phyloP scores from a whole-genome alignment of 2,797 vertebrate genomes.

The Gobio occitaniae region DNA sequence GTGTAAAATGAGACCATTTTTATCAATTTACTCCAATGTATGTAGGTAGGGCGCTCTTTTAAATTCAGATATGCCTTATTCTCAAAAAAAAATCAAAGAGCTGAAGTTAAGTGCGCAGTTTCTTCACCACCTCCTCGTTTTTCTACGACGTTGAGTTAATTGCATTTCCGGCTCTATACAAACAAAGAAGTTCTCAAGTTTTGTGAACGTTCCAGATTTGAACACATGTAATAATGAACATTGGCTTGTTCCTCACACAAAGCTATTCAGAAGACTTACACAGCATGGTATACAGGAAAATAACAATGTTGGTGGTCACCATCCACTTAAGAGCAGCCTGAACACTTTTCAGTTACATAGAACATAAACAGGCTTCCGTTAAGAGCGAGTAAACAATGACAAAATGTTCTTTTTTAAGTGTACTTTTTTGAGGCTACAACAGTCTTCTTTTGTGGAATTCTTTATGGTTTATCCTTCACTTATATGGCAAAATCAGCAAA shows the following conservation, averaged over 20 bases:
- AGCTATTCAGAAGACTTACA: background rate
- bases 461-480: background rate
- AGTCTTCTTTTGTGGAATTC: background rate
- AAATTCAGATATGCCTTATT: too few species aligned
- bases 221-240: background rate
- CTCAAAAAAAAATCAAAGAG: too few species aligned
- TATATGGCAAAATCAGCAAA: background rate
- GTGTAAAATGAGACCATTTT: too few species aligned
- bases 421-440: too few species aligned
- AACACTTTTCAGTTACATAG: background rate
- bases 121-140: background rate
- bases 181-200: background rate
- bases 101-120: background rate
- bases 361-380: background rate
- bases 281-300: background rate
- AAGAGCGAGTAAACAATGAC: background rate
- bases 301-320: background rate
- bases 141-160: background rate
- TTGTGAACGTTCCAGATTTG: background rate
- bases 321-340: background rate
- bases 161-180: background rate
- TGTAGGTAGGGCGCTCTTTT: too few species aligned
- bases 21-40: too few species aligned
- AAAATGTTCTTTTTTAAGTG: background rate
- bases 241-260: background rate